Percentiles rank a stretch among this genome's conserved stretches.
These are phyloP conservation scores for Nothobranchius kuhntae DNA, from an alignment of 2,113 vertebrate species.

Conservation along the genomic window DNA sequence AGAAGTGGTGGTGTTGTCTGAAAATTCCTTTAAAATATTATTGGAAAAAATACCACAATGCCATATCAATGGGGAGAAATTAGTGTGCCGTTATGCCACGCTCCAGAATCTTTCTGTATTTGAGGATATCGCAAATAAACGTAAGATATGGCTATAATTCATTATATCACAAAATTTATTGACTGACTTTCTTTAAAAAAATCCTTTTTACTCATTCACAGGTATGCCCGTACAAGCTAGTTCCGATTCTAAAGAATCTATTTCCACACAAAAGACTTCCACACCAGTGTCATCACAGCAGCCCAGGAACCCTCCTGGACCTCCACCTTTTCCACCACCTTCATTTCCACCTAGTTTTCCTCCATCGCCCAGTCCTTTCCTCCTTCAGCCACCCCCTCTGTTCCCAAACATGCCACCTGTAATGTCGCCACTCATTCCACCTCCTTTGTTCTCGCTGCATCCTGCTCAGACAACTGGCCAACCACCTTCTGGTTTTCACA, in stretches of 20 bases:
- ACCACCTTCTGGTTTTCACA: constrained; percentile 83
- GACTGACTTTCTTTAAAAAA: not conserved
- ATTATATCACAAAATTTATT: not conserved
- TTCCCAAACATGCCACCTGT: constrained; percentile 57
- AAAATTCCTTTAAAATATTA: constrained; percentile 87
- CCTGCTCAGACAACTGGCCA: constrained; percentile 76
- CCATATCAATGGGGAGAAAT: constrained; percentile 87
- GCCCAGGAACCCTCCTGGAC: constrained; percentile 34
- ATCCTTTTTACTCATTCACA: constrained; percentile 50
- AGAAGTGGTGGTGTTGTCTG: constrained; percentile 88
- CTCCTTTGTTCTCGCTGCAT: constrained; percentile 81
- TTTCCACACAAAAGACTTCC: constrained; percentile 53
- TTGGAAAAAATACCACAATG: constrained; percentile 88
- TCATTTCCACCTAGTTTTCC: constrained; percentile 50
- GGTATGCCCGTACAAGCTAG: constrained; percentile 85
- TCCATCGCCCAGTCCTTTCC: constrained; percentile 48
- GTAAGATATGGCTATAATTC: constrained; percentile 76
- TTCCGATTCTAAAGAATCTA: constrained; percentile 75
- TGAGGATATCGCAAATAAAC: constrained; percentile 90
- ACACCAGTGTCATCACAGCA: constrained; percentile 64
- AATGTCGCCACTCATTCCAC: constrained; percentile 68
- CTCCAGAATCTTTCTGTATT: constrained; percentile 88
- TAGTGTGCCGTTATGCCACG: constrained; percentile 89
- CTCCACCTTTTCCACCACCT: constrained; percentile 47
- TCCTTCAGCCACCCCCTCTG: constrained; percentile 53